phyloP scores from a whole-genome alignment of 2,113 vertebrate species.

The Cyanocitta stelleri region DNA sequence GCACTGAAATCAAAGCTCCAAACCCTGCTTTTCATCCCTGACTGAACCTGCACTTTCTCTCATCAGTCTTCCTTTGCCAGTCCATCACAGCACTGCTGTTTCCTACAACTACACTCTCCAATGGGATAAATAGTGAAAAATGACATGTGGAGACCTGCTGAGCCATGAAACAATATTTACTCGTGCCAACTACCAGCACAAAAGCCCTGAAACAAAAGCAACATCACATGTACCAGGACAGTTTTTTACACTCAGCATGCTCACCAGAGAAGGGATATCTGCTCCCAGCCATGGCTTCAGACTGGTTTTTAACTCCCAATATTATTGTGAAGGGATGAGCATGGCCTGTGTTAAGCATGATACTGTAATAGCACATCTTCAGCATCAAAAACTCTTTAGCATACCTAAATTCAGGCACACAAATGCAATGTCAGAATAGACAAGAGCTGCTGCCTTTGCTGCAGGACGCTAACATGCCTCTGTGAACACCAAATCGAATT shows the following conservation, averaged over 20 bases:
- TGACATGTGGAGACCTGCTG: neutral
- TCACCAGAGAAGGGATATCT: neutral
- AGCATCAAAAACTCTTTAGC: neutral
- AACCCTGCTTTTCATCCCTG: neutral
- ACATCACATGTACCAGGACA: neutral
- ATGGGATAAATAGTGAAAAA: neutral
- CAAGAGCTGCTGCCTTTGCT: neutral
- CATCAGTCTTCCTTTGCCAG: neutral
- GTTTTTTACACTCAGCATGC: neutral
- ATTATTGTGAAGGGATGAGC: neutral
- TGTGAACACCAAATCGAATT: neutral
- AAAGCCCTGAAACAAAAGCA: constrained; percentile 13
- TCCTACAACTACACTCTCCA: neutral
- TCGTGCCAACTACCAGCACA: neutral
- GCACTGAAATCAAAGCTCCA: neutral
- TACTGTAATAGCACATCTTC: neutral
- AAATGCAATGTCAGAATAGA: neutral
- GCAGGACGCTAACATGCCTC: neutral
- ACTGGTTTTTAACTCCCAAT: neutral
- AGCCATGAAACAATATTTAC: neutral
- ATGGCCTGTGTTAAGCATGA: neutral
- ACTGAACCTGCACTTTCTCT: neutral
- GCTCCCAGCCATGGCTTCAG: neutral
- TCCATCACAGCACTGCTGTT: neutral
- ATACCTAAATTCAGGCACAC: neutral